Evolutionary conservation across 2,888 invertebrate genomes (phyloP), one percentile per base, ranked within the genome.

Genomic region (Spilosoma lubricipeda): DNA sequence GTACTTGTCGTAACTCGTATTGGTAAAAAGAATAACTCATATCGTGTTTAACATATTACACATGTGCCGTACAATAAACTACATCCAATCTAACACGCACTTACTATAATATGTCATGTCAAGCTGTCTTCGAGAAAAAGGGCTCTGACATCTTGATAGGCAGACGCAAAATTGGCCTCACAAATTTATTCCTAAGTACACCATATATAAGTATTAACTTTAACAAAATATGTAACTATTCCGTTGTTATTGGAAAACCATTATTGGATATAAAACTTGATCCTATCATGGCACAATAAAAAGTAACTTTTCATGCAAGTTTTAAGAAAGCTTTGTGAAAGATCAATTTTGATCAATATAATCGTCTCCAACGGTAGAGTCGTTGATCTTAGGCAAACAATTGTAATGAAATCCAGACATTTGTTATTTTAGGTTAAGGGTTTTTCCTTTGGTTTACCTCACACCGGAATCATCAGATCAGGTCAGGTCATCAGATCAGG

Each of bases 31-130:
- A 36, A 23, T 30, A 65, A 36, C 36, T 65, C 30, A 64, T 15
- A 65, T 30, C 18, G 33, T 33, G 33, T 18, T 23, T 30, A 23
- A 65, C 64, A 65, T 65, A 33, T 33, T 70, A 5, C 27, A 59
- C 59, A 48, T 64, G 36, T 39, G 68, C 71, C 59, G 13, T 67
- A 71, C 36, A 42, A 67, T 67, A 67, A 42, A 67, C 67, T 67
- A 42, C 42, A 27, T 18, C 27, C 73, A 2, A 33, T 33, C 33
- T 33, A 83, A 67, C 56, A 67, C 71, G 67, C 23, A 69, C 72
- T 67, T 64, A 76, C 45, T 72, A 81, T 83, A 77, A 82, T 81
- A 71, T 75, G 78, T 78, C 84, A 82, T 67, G 75, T 80, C 84
- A 78, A 74, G 45, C 75, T 81, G 80, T 81, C 80, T 73, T 71